Percentiles rank a stretch among this genome's conserved stretches.
Conservation (phyloP, 1,140 invertebrate genomes). For the Gerris buenoi region DNA sequence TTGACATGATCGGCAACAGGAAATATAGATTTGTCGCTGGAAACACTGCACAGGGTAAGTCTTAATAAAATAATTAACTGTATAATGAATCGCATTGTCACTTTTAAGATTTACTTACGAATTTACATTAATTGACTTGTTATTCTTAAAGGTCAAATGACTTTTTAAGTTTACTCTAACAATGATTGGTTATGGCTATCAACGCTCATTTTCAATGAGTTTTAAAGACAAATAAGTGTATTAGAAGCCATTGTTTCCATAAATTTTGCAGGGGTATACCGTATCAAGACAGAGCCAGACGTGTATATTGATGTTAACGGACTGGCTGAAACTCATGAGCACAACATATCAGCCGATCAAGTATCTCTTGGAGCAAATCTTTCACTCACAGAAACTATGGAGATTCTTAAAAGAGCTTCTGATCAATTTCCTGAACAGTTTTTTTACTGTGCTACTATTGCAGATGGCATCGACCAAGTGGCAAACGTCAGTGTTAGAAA, state of each 20-base stretch:
- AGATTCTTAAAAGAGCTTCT: constrained; percentile 39
- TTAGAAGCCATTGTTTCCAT: no score
- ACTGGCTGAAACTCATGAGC: constrained; percentile 42
- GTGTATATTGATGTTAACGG: constrained; percentile 56
- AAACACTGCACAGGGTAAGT: constrained; percentile 49
- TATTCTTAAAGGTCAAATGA: no score
- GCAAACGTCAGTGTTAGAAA: constrained; percentile 46
- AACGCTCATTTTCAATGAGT: no score
- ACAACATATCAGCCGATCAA: constrained; percentile 33
- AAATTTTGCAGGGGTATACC: constrained; percentile 52
- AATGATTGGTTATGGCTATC: no score
- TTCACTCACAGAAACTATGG: constrained; percentile 44
- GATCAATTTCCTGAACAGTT: constrained; percentile 31
- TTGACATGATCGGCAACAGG: constrained; percentile 33
- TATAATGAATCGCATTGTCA: no score
- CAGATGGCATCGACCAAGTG: constrained; percentile 49
- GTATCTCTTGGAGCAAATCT: constrained; percentile 47
- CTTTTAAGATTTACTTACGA: no score
- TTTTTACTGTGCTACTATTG: constrained; percentile 31
- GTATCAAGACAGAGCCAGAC: constrained; percentile 32
- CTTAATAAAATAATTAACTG: no score
- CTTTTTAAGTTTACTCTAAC: no score
- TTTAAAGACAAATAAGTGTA: no score
- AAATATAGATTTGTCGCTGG: constrained; percentile 45
- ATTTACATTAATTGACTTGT: no score